Evolutionary conservation across 2,797 vertebrate genomes (phyloP).

Genomic region (Acanthurus leucopareius): DNA sequence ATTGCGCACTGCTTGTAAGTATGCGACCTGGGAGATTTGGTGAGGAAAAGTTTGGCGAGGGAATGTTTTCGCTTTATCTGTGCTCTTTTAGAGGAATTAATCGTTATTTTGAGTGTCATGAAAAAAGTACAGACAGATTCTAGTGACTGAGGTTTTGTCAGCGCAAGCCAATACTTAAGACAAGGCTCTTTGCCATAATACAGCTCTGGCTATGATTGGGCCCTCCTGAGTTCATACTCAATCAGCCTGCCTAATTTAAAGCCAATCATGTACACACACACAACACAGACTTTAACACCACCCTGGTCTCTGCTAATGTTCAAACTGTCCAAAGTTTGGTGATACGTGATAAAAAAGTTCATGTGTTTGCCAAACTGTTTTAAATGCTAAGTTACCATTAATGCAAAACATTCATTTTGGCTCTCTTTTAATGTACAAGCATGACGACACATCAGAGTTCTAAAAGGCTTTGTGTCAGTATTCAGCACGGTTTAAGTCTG

Average conservation of each 20-base stretch:
- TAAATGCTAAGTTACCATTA: conserved; percentile 54
- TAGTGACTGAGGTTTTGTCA: conserved; percentile 48
- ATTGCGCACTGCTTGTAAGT: conserved; percentile 77
- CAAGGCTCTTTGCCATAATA: conserved; percentile 55
- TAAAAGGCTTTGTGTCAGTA: conserved; percentile 30
- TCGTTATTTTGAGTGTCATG: conserved; percentile 74
- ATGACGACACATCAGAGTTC: conserved; percentile 44
- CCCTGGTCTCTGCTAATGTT: conserved; percentile 39
- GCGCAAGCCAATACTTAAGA: conserved; percentile 69
- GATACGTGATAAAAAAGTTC: conserved; percentile 56
- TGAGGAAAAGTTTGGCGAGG: conserved; percentile 69
- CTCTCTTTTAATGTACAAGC: conserved; percentile 51
- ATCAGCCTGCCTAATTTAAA: conserved; percentile 69
- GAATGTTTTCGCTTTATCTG: conserved; percentile 63
- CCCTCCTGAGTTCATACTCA: conserved; percentile 54
- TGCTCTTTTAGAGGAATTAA: conserved; percentile 56
- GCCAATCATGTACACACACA: conserved; percentile 47
- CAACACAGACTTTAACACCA: conserved; percentile 41
- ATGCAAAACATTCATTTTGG: conserved; percentile 68
- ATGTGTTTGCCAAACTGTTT: conserved; percentile 66
- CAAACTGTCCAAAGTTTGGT: conserved; percentile 50
- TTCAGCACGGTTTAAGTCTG: conserved; percentile 24
- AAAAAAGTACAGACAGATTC: conserved; percentile 69
- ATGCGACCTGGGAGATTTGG: conserved; percentile 70
- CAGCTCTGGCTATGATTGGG: conserved; percentile 46